Base-by-base conservation (phyloP, 2,888 invertebrate species). In the Nebria brevicollis region DNA sequence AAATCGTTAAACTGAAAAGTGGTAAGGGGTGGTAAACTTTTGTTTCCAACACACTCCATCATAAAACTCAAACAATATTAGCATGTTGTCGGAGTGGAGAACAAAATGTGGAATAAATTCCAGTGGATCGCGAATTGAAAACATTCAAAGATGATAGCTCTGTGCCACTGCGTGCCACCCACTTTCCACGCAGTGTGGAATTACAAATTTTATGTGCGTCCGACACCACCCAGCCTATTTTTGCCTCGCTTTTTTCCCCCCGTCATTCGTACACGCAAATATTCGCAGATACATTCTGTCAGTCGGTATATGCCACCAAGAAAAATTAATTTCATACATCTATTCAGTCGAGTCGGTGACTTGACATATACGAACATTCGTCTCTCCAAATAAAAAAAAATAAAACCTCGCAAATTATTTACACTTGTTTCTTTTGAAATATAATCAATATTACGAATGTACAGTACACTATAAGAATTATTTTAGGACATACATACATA, bases 181-280 rank as follows among this genome's bases (percentile, higher is more conserved):
- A 54, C 54, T 54, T 43, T 13, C 54, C 54, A 54, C 7, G 11
- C 54, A 13, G 11, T 54, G 43, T 68, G 43, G 79, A 79, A 79
- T 79, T 79, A 79, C 79, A 79, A 78, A 79, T 79, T 79, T 79
- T 79, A 79, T 79, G 68, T 79, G 79, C 68, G 54, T 54, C 54
- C 54, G 54, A 54, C 54, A 54, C 54, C 54, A 54, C 54, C 54
- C 54, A 54, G 4, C 54, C 54, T 13, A 54, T 54, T 54, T 54
- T 54, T 13, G 54, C 4, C 54, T 54, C 11, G 11, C 13, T 5
- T 54, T 8, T 11, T 54, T 43, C 0, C 6, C 43, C 54, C 2
- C 54, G 54, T 54, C 54, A 54, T 54, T 54, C 54, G 54, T 54
- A 54, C 54, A 3, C 54, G 7, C 54, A 54, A 54, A 54, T 54